Base-by-base conservation (phyloP, 1,140 invertebrate genomes). In the Mizuhopecten yessoensis region DNA sequence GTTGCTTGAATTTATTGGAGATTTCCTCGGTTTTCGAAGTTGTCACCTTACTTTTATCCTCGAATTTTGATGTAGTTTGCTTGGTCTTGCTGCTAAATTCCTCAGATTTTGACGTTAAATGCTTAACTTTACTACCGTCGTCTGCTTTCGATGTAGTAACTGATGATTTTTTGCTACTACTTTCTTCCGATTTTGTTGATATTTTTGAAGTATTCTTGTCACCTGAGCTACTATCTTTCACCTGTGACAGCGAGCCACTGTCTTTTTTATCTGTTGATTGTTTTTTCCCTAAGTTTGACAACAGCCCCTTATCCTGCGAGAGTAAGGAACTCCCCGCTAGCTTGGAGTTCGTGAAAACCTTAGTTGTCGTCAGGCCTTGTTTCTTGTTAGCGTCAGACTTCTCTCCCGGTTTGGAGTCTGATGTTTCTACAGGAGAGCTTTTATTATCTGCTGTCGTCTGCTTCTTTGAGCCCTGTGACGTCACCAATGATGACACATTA, bases 121-220 rank as follows among this genome's bases (percentile, higher is more conserved):
- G 89, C 91, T 91, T 91, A n/a, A 93, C 91, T 87, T 93, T 93
- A 90, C 90, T 93, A 23, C 87, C 45, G 33, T 89, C 92, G 89
- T 91, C 91, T 57, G 92, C 45, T 39, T 88, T 91, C 33, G 89
- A 92, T 92, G 57, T 9, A 29, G 57, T 75, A 17, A 75, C 5
- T 23, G 57, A 75, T 29, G n/a, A 7, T 75, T 75, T 75, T 75
- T 75, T 75, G 57, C 57, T 75, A n/a, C 57, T 75, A n/a, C 9
- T 75, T 29, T 75, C 57, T 11, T 75, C 57, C n/a, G n/a, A 75
- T 29, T 92, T 92, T 34, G 87, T 36, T 34, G 57, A 90, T 89
- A 29, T 39, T 49, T 33, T 33, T n/a, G 89, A 90, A 49, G 86
- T 33, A 42, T 34, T 42, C 33, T 75, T 87, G 10, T 36, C 89